A percentile compares a stretch with the other conserved stretches of the same genome.
Conservation (phyloP, 1,140 invertebrate species). For the Oryctes rhinoceros region DNA sequence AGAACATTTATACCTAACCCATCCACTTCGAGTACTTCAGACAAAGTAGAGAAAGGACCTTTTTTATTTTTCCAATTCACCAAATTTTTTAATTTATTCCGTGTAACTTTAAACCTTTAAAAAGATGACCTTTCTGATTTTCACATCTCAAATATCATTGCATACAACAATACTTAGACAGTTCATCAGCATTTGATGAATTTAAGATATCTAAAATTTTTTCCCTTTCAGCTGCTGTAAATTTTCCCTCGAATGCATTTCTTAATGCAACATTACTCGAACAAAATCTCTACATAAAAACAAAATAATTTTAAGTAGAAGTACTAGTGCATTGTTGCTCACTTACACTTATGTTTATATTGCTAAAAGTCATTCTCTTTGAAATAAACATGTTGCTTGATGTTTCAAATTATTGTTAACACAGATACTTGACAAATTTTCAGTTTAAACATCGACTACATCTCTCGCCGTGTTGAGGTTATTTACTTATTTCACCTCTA, state of each 20-base stretch:
- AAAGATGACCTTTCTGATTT: neutral
- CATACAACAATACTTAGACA: slow-evolving; percentile 27
- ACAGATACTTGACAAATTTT: too few relatives aligned
- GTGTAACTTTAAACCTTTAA: slow-evolving; percentile 40
- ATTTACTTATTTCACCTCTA: too few relatives aligned
- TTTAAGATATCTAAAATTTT: slow-evolving; percentile 38
- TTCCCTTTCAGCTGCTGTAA: slow-evolving; percentile 10
- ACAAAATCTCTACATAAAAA: slow-evolving; percentile 6
- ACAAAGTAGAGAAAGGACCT: slow-evolving; percentile 35
- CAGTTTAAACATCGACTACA: too few relatives aligned
- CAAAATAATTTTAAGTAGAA: too few relatives aligned
- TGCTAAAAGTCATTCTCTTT: too few relatives aligned
- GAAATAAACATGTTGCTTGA: too few relatives aligned
- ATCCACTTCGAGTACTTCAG: slow-evolving; percentile 43
- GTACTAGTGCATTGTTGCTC: too few relatives aligned
- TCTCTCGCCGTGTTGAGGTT: too few relatives aligned
- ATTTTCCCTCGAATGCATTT: neutral
- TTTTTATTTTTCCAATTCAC: slow-evolving; percentile 39
- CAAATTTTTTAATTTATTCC: slow-evolving; percentile 10
- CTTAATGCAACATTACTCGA: neutral
- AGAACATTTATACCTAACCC: slow-evolving; percentile 39
- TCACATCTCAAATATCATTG: neutral
- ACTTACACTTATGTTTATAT: too few relatives aligned
- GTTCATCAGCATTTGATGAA: slow-evolving; percentile 29
- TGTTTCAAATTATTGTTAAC: too few relatives aligned